Conservation (phyloP, 2,888 invertebrate genomes). For the Ochlodes sylvanus region DNA sequence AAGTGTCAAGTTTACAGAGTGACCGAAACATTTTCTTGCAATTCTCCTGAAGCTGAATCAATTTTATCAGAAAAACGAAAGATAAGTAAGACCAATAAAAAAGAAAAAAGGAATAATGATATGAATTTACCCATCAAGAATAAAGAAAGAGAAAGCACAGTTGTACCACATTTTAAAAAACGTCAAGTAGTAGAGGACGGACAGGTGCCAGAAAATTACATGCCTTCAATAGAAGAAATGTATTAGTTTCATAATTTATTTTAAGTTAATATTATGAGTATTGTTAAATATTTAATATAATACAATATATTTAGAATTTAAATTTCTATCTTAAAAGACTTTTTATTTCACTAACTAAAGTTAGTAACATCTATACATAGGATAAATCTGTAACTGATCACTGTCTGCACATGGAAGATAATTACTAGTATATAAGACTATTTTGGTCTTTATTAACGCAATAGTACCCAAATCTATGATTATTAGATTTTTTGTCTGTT, state of each 20-base stretch:
- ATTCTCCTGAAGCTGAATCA: slow-evolving; percentile 55
- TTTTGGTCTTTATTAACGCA: no score
- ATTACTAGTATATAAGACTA: no score
- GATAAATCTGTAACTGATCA: no score
- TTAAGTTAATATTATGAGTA: neutral
- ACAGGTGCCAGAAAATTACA: slow-evolving; percentile 61
- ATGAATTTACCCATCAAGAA: slow-evolving; percentile 38
- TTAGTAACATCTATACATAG: no score
- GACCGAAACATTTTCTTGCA: slow-evolving; percentile 61
- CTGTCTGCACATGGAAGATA: no score
- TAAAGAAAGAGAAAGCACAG: slow-evolving; percentile 41
- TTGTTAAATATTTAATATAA: neutral
- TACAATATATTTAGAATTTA: neutral
- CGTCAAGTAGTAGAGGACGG: slow-evolving; percentile 57
- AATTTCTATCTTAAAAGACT: neutral
- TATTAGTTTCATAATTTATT: slow-evolving; percentile 40
- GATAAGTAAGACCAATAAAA: slow-evolving; percentile 55
- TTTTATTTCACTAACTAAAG: neutral
- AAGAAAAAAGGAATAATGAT: slow-evolving; percentile 48
- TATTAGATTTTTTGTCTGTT: no score
- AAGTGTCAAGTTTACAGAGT: slow-evolving; percentile 65
- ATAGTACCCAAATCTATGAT: no score
- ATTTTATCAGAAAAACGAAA: slow-evolving; percentile 56
- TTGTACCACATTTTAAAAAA: slow-evolving; percentile 53
- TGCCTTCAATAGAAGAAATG: slow-evolving; percentile 66